A percentile compares a stretch with the other conserved stretches of the same genome.
Conservation (phyloP, 2,797 vertebrate species). For the Ciconia nigra region DNA sequence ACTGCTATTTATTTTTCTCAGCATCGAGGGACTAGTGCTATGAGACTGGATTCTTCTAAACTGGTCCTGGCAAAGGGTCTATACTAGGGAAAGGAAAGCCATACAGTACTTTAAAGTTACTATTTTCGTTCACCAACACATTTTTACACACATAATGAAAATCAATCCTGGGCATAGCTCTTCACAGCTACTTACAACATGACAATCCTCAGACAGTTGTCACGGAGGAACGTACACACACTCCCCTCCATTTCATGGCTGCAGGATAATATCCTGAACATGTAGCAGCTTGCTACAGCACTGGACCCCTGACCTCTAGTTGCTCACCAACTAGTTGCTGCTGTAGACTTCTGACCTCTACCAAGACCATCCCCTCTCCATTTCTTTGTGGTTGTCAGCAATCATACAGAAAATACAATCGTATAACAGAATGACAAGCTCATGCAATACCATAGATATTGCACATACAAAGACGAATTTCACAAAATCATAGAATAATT, state of each 20-base stretch:
- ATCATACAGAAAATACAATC: not conserved
- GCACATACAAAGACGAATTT: not conserved
- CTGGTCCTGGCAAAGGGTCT: not conserved
- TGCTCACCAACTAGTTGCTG: not conserved
- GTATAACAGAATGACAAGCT: not conserved
- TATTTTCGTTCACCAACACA: not conserved
- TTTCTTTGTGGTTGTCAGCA: not conserved
- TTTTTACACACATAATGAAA: not conserved
- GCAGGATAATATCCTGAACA: accelerated
- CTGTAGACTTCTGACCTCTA: not conserved
- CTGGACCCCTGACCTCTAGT: not conserved
- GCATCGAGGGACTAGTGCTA: not conserved
- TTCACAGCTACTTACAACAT: not conserved
- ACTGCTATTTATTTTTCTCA: not conserved
- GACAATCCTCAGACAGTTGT: not conserved
- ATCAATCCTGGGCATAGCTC: not conserved
- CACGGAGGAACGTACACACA: accelerated
- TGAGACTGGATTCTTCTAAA: not conserved
- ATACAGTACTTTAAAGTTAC: not conserved
- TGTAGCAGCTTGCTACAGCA: not conserved
- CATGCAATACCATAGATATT: not conserved
- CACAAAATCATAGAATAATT: not conserved
- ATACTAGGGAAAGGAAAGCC: not conserved
- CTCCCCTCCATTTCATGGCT: not conserved
- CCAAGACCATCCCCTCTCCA: not conserved